Conservation (phyloP, 2,113 vertebrate species). For the Phylloscopus trochiloides region DNA sequence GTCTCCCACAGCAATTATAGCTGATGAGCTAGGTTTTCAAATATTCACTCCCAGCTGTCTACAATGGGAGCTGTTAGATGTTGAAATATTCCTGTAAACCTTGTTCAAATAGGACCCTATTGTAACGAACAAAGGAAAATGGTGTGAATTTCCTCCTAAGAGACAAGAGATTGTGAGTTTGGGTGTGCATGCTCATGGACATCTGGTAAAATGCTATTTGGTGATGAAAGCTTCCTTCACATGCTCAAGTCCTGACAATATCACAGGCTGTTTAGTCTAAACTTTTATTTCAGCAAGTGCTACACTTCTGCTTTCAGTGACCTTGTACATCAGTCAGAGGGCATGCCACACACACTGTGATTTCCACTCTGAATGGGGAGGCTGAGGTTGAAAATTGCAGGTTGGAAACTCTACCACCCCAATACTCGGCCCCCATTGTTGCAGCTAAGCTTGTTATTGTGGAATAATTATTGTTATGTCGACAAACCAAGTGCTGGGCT, state of each 20-base stretch:
- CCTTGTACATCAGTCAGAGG: not conserved
- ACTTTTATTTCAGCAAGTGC: slow-evolving; percentile 22
- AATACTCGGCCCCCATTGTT: not conserved
- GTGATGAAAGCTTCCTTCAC: slow-evolving; percentile 35
- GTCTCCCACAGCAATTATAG: not conserved
- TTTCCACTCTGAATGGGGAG: not conserved
- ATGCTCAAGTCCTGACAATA: not conserved
- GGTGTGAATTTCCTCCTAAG: not conserved
- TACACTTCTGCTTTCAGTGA: slow-evolving; percentile 18
- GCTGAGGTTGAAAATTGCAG: not conserved
- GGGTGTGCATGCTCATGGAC: not conserved
- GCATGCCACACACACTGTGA: not conserved
- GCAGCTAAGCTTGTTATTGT: not conserved
- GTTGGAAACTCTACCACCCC: not conserved
- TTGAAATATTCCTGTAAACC: not conserved
- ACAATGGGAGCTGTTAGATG: not conserved
- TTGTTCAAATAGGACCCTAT: not conserved
- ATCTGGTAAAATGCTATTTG: not conserved
- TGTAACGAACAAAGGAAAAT: not conserved
- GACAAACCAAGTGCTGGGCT: not conserved
- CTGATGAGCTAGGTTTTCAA: slow-evolving; percentile 6
- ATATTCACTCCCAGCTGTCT: not conserved
- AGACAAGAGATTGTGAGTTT: not conserved
- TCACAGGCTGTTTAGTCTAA: slow-evolving; percentile 17
- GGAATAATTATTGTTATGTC: not conserved